These are phyloP conservation scores for Lepilemur septentrionalis DNA, from an alignment of 2,797 vertebrate genomes.

Conservation along the genomic window DNA sequence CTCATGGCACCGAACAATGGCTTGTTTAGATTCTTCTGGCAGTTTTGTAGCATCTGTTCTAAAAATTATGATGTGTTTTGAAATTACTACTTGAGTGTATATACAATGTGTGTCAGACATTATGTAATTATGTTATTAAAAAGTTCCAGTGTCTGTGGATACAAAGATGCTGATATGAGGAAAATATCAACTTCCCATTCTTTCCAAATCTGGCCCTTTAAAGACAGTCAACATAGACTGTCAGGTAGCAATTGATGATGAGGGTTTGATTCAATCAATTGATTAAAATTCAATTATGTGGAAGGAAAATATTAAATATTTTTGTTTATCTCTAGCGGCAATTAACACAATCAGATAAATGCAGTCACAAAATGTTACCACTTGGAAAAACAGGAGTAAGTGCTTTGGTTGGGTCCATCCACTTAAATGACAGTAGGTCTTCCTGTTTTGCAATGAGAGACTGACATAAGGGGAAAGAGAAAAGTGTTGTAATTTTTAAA, in stretches of 20 bases:
- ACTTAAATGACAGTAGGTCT: not conserved
- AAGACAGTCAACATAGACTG: not conserved
- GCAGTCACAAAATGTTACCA: not conserved
- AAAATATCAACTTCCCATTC: not conserved
- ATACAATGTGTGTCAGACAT: slow-evolving; percentile 10
- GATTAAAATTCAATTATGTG: slow-evolving; percentile 51
- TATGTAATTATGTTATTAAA: slow-evolving; percentile 32
- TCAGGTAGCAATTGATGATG: not conserved
- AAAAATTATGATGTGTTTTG: slow-evolving; percentile 56
- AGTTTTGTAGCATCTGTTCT: slow-evolving; percentile 31
- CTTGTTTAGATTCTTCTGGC: slow-evolving; percentile 18
- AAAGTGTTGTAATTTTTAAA: not conserved
- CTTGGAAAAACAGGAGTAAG: not conserved
- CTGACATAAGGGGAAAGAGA: not conserved
- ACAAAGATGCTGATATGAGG: not conserved
- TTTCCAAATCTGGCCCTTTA: not conserved
- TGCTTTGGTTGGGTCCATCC: not conserved
- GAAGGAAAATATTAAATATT: slow-evolving; percentile 42
- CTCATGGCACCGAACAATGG: not conserved
- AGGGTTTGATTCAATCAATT: not conserved
- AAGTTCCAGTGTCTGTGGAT: not conserved
- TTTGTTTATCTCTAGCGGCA: slow-evolving; percentile 19
- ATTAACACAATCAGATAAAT: too few relatives aligned
- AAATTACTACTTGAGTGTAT: slow-evolving; percentile 28
- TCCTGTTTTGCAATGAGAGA: not conserved